These are phyloP conservation scores for Mobula birostris DNA, from an alignment of 2,113 vertebrate species.

Conservation along the genomic window DNA sequence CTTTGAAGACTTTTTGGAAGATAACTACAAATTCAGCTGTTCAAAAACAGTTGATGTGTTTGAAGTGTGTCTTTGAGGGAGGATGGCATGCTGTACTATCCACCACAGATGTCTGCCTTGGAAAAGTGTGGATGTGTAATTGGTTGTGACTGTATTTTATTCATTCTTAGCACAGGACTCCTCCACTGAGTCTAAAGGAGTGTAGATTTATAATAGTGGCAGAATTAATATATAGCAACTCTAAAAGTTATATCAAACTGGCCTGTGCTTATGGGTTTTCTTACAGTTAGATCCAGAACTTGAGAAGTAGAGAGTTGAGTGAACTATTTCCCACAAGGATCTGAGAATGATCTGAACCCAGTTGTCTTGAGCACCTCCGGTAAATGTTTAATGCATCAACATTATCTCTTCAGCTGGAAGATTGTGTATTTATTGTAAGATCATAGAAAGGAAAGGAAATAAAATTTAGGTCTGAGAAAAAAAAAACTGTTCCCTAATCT, in stretches of 20 bases:
- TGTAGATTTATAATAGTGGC: not conserved
- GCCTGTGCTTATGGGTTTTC: not conserved
- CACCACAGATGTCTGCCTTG: no score
- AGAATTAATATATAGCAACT: not conserved
- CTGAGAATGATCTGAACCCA: not conserved
- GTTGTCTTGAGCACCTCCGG: not conserved
- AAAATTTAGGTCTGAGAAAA: not conserved
- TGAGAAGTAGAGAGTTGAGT: not conserved
- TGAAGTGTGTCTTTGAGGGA: no score
- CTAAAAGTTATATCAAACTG: not conserved
- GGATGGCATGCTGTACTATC: no score
- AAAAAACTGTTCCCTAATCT: not conserved
- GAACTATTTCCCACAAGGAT: not conserved
- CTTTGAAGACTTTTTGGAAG: not conserved
- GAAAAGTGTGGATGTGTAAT: not conserved
- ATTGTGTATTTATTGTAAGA: not conserved
- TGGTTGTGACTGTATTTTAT: not conserved
- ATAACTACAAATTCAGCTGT: not conserved
- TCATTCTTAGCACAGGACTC: not conserved
- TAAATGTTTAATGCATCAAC: not conserved
- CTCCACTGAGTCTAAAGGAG: not conserved
- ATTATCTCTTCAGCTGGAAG: not conserved
- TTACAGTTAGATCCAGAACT: not conserved
- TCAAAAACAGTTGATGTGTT: not conserved
- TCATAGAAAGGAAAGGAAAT: not conserved